Evolutionary conservation across 2,113 vertebrate genomes (phyloP), one percentile per base, ranked within the genome.

Genomic region (Piprites chloris): DNA sequence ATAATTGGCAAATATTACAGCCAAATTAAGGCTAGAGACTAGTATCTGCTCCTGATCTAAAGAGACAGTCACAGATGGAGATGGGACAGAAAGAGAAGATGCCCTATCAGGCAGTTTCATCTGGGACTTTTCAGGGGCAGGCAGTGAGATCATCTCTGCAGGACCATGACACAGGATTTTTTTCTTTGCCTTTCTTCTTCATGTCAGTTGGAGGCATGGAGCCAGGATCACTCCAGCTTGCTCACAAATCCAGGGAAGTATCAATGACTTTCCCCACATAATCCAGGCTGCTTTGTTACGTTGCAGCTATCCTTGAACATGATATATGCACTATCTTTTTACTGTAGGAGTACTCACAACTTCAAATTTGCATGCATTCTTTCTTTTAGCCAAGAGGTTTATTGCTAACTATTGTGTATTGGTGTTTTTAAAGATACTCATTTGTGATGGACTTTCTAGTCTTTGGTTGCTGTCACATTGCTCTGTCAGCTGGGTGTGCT

Each of bases 1-100:
- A 97, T 98, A 97, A 97, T 97, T 97, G 97, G 97, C 97, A 98
- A 98, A 97, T 98, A 98, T 97, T 98, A 96, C 93, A 90, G 90
- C 74, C 52, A 46, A 96, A 97, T 97, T 96, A 96, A 93, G 82
- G 85, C 96, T 85, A 65, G 87, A 66, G 10, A 89, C 95, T 81
- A 73, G 87, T 93, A 95, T 85, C 90, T 81, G 83, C 76, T 98
- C 49, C 96, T 91, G 81, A 97, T 96, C 89, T 96, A 89, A 93
- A 95, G 68, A 96, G 92, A 96, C 95, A 96, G 92, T 96, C 93
- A 94, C 50, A 90, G 95, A 97, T 33, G 46, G 68, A 90, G 81
- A 35, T 50, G 44, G 69, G 62, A 49, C 32, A 35, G 46, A 83
- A 90, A 85, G 63, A 65, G 69, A 74, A 77, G 59, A 66, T 88